Evolutionary conservation across 2,888 invertebrate species (phyloP), one percentile per base, ranked within the genome.

Genomic region (Scotopteryx bipunctaria): DNA sequence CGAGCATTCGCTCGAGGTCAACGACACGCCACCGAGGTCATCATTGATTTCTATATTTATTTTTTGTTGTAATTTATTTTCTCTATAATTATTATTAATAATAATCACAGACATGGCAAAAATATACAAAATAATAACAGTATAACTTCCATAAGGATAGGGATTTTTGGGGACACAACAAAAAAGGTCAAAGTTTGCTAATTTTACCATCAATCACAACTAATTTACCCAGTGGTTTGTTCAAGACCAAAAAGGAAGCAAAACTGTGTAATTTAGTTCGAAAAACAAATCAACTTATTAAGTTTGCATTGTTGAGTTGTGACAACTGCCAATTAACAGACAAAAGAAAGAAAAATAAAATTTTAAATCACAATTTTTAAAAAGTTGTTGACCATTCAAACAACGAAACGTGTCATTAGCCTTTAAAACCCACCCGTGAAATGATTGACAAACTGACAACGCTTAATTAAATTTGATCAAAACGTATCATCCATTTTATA

Each of bases 381-480:
- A 70, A 63, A 63, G 46, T 70, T 54, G 51, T 69, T 67, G 66
- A 55, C 67, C 64, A 67, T 65, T 66, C 57, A 69, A 69, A 73
- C 57, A 68, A 48, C 46, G 58, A 61, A 79, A 74, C 72, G 57
- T 76, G 64, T 78, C 50, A 81, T 80, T 76, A 72, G 47, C 33
- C 48, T 50, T 63, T 65, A 57, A 63, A 70, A 69, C 64, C 66
- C 66, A 69, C 70, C 59, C 59, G 71, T 64, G 64, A 71, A 64
- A 55, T 66, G 68, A 68, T 62, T 64, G 59, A 44, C 48, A 46
- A 55, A 68, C 69, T 77, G 75, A 79, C 79, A 78, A 72, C 73
- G 60, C 69, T 64, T 75, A 77, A 85, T 85, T 83, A 81, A 76
- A 75, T 71, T 56, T 55, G 67, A 73, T 65, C 64, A 63, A 71